A percentile compares a stretch with the other conserved stretches of the same genome.
Evolutionary conservation across 2,888 invertebrate genomes (phyloP).

Genomic region (Epiblema foenella): DNA sequence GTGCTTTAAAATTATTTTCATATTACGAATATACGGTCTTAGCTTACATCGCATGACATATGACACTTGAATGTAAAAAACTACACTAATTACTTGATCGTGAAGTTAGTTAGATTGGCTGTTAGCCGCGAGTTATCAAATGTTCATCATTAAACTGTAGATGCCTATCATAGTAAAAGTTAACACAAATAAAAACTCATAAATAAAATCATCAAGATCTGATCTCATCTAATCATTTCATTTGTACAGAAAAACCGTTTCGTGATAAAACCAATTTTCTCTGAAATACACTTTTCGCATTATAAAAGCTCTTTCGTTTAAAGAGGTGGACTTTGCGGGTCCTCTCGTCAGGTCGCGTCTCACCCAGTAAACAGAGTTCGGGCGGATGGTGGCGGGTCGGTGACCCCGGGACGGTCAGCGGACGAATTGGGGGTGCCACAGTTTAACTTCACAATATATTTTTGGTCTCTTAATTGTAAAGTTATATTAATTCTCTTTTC

Average conservation of each 20-base stretch:
- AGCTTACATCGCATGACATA: background rate
- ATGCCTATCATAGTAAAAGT: no score
- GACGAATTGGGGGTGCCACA: conserved; percentile 19
- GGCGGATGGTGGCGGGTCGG: conserved; percentile 34
- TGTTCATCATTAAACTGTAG: background rate
- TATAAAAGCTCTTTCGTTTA: conserved; percentile 17
- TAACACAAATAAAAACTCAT: background rate
- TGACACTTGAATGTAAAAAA: background rate
- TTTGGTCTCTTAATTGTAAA: conserved; percentile 4
- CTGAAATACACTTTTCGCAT: conserved; percentile 1
- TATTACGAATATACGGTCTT: background rate
- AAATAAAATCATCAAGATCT: background rate
- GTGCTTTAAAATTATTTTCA: conserved; percentile 13
- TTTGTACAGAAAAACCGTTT: conserved; percentile 11
- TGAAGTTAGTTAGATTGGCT: background rate
- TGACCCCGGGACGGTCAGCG: conserved; percentile 35
- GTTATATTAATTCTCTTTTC: background rate
- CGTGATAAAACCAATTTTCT: conserved; percentile 19
- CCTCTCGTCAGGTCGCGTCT: conserved; percentile 18
- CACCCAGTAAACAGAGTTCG: conserved; percentile 21
- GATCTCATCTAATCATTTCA: background rate
- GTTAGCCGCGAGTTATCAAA: background rate
- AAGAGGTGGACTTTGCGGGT: conserved; percentile 15
- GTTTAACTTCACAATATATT: conserved; percentile 22
- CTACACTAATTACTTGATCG: background rate